Conservation (phyloP, 2,113 vertebrate genomes). For the Neolamprologus tretocephalus region DNA sequence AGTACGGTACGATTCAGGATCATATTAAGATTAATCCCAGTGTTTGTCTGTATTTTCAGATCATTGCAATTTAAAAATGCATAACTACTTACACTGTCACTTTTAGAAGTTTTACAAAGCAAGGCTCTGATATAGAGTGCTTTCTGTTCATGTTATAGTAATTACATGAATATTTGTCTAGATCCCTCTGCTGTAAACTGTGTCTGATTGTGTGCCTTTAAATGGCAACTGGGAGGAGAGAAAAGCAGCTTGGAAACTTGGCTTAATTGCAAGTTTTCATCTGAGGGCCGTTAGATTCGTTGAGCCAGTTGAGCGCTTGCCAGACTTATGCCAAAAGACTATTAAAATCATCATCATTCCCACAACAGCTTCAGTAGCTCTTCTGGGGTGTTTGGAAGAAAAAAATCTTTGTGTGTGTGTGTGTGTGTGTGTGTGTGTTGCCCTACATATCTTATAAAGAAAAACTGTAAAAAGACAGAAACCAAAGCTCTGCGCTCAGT, state of each 20-base stretch:
- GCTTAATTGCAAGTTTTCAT: slow-evolving; percentile 31
- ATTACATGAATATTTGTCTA: background rate
- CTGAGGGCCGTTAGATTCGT: background rate
- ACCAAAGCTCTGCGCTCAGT: background rate
- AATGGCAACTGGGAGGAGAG: background rate
- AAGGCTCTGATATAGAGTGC: background rate
- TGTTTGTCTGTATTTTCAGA: background rate
- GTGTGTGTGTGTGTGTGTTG: background rate
- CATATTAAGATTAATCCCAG: background rate
- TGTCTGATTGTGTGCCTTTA: background rate
- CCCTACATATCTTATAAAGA: background rate
- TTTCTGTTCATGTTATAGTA: background rate
- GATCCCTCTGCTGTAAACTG: background rate
- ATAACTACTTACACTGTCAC: background rate
- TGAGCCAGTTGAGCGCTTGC: slow-evolving; percentile 12
- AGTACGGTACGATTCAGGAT: background rate
- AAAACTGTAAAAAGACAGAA: background rate
- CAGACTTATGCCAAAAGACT: background rate
- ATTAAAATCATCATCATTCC: slow-evolving; percentile 27
- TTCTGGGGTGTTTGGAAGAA: background rate
- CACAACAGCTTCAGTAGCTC: background rate
- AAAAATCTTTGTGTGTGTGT: background rate
- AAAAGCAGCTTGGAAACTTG: slow-evolving; percentile 35
- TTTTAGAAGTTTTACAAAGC: background rate
- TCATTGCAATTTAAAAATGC: background rate